Evolutionary conservation across 2,797 vertebrate species (phyloP).

Genomic region (Staurois parvus): DNA sequence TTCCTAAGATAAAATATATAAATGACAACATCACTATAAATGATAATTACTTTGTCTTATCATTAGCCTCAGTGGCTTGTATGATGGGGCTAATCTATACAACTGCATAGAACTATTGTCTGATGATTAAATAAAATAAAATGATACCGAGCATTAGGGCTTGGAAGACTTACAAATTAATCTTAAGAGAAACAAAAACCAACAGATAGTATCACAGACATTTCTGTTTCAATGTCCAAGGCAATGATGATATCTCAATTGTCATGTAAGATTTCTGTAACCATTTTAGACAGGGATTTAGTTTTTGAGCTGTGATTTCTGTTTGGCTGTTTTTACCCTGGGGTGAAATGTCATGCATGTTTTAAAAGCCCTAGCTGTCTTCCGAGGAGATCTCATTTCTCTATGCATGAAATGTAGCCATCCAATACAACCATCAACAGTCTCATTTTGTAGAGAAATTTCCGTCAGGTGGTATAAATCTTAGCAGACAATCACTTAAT

Average conservation of each 20-base stretch:
- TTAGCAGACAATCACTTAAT: conserved; percentile 14
- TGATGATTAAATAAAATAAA: conserved; percentile 10
- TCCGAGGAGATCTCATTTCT: conserved; percentile 47
- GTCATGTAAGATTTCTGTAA: conserved; percentile 51
- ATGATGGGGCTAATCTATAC: not conserved
- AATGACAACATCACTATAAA: not conserved
- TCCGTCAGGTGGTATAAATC: conserved; percentile 23
- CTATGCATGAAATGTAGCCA: conserved; percentile 28
- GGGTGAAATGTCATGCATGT: conserved; percentile 57
- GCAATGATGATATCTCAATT: conserved; percentile 49
- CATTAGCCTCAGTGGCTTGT: not conserved
- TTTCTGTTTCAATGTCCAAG: conserved; percentile 26
- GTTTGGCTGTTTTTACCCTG: conserved; percentile 57
- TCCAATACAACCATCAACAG: conserved; percentile 37
- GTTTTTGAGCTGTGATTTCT: conserved; percentile 58
- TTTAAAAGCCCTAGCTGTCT: conserved; percentile 57
- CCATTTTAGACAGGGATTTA: conserved; percentile 56
- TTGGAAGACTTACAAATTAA: conserved; percentile 68
- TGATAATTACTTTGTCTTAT: not conserved
- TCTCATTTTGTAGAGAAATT: conserved; percentile 32
- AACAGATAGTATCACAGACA: conserved; percentile 29
- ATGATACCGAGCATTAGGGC: conserved; percentile 5
- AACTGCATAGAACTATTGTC: not conserved
- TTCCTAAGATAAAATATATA: not conserved
- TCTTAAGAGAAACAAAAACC: conserved; percentile 8